Conservation (phyloP, 2,113 vertebrate species). For the Menura novaehollandiae region DNA sequence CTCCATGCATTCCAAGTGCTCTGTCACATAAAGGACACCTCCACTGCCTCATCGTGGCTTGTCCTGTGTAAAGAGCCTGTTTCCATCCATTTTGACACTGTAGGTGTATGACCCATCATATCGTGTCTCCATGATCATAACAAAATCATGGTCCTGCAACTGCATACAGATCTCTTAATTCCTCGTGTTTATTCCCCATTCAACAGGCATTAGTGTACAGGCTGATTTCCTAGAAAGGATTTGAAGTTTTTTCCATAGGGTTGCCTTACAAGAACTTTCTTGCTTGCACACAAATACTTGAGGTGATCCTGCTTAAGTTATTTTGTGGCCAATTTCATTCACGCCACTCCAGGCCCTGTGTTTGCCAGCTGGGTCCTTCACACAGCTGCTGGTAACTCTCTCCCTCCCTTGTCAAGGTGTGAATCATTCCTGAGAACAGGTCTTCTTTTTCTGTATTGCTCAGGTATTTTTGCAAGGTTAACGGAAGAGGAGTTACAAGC, state of each 20-base stretch:
- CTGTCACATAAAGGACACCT: not conserved
- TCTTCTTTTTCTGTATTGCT: not conserved
- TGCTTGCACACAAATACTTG: not conserved
- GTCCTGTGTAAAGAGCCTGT: not conserved
- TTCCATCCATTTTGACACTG: not conserved
- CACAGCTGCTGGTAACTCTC: not conserved
- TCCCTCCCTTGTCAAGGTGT: not conserved
- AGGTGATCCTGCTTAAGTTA: not conserved
- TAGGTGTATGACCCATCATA: not conserved
- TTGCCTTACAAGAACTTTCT: not conserved
- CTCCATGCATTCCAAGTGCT: not conserved
- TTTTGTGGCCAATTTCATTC: not conserved
- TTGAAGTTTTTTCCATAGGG: not conserved
- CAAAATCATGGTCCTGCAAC: not conserved
- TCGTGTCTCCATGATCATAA: not conserved
- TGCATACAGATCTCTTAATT: not conserved
- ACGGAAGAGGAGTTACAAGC: not conserved
- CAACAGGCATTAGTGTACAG: not conserved
- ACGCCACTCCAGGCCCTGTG: not conserved
- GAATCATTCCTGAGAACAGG: not conserved
- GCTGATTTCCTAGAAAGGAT: not conserved
- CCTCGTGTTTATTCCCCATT: not conserved
- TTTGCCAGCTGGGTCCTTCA: not conserved
- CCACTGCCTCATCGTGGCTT: not conserved
- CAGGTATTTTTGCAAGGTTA: not conserved